Conservation (phyloP, 2,113 vertebrate genomes). For the Pogonocichla stellata region DNA sequence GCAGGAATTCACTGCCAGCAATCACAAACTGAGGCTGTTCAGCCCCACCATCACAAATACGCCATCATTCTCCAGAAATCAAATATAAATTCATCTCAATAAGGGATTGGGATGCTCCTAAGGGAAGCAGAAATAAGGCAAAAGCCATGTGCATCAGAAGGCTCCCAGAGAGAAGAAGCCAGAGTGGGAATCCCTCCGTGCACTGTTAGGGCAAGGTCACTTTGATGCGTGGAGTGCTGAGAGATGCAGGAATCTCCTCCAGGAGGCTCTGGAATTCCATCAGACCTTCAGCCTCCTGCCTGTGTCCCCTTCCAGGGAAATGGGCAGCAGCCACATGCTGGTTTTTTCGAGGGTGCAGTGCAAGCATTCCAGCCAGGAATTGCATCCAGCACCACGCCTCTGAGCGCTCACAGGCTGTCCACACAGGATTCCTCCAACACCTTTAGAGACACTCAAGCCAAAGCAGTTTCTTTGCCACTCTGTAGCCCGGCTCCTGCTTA, state of each 20-base stretch:
- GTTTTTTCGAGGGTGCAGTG: background rate
- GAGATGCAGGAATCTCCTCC: background rate
- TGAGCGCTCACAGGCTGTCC: background rate
- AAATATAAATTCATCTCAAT: background rate
- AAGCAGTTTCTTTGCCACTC: background rate
- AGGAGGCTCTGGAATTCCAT: background rate
- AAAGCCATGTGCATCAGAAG: background rate
- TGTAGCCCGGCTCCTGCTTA: background rate
- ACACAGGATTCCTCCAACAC: background rate
- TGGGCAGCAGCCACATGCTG: rapidly evolving
- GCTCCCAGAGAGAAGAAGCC: background rate
- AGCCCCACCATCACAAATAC: background rate
- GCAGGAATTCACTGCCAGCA: background rate
- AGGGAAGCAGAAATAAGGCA: background rate
- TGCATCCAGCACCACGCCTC: rapidly evolving
- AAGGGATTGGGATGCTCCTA: background rate
- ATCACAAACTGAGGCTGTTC: too few species aligned
- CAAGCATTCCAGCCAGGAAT: background rate
- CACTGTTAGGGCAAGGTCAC: background rate
- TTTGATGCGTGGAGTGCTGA: background rate
- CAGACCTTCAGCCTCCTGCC: background rate
- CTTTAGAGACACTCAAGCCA: rapidly evolving
- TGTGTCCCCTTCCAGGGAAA: background rate
- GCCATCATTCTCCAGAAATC: background rate
- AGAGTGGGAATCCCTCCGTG: background rate